Base-by-base conservation (phyloP, 1,140 invertebrate genomes). In the Drosophila simulans region DNA sequence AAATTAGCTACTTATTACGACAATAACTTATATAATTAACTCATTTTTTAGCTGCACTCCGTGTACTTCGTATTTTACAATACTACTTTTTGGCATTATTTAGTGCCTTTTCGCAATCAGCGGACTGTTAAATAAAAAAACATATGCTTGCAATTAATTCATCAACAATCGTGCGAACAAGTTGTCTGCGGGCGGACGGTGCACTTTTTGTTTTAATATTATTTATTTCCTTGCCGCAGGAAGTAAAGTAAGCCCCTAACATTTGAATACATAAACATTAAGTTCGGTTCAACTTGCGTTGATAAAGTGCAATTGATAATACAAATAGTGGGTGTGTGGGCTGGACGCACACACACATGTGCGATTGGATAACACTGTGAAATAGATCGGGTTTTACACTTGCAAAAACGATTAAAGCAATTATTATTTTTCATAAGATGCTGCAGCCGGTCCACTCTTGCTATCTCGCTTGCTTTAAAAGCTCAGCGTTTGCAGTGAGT, bases 111-210 rank as follows among this genome's bases (percentile, higher is more conserved):
- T 31, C 7, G 46, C 2, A 7, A n/a, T 5, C 13, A 39, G 17
- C 12, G 20, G 35, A 13, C 27, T 64, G 45, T 70, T 40, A 45
- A 69, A 77, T 46, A 56, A 68, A 64, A 76, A 68, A 77, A 69
- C 74, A 77, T 77, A 77, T 77, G 74, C 77, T 75, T 45, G 27
- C 62, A 49, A 60, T 49, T 62, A 62, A 69, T 77, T 69, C 63
- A 69, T 49, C 74, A 77, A 70, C 73, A 88, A 79, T 84, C 84
- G 80, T 88, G 59, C 75, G 71, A 86, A 79, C 59, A 83, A 88
- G 59, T 88, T 73, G 83, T 89, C 84, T 89, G 84, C 84, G 60
- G 71, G 84, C 84, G 70, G 83, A 89, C 84, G 34, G 65, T 84
- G 56, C 83, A 70, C 60, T 65, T 77, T 79, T 83, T 76, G 54